Conservation (phyloP, 1,140 invertebrate species). For the Parasteatoda tepidariorum region DNA sequence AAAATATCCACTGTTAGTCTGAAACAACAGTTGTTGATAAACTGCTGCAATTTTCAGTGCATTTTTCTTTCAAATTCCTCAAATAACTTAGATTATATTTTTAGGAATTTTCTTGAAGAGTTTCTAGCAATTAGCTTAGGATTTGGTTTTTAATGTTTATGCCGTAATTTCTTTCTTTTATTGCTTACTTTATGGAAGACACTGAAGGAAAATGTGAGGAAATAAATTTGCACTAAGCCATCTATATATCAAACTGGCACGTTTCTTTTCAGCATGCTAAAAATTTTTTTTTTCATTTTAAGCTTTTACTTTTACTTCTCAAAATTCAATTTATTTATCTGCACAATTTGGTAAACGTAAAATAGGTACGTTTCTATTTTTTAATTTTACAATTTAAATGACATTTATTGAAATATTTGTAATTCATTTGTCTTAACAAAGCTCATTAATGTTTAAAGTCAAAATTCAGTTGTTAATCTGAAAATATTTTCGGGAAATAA, state of each 20-base stretch:
- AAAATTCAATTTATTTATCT: background rate
- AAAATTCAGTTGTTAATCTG: no score
- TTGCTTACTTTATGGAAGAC: background rate
- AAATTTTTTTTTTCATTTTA: background rate
- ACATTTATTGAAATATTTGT: no score
- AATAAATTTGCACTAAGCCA: slow-evolving; percentile 23
- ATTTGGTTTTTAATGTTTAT: slow-evolving; percentile 1
- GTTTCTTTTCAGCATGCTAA: background rate
- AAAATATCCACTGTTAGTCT: background rate
- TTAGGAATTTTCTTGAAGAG: background rate
- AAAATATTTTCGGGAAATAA: no score
- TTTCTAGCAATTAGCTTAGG: slow-evolving; percentile 14
- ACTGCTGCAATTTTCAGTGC: slow-evolving; percentile 10
- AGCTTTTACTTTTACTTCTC: background rate
- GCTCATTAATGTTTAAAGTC: no score
- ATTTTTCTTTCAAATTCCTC: slow-evolving; percentile 2
- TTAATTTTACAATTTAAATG: no score
- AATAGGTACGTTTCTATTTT: no score
- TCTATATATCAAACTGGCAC: background rate
- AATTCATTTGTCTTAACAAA: no score
- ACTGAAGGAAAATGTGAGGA: background rate
- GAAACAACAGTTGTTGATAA: slow-evolving; percentile 29
- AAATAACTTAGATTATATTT: slow-evolving; percentile 13
- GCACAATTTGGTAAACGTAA: no score
- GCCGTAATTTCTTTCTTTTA: background rate